Evolutionary conservation across 2,113 vertebrate genomes (phyloP), one percentile per base, ranked within the genome.

Genomic region (Sporophila hypoxantha): DNA sequence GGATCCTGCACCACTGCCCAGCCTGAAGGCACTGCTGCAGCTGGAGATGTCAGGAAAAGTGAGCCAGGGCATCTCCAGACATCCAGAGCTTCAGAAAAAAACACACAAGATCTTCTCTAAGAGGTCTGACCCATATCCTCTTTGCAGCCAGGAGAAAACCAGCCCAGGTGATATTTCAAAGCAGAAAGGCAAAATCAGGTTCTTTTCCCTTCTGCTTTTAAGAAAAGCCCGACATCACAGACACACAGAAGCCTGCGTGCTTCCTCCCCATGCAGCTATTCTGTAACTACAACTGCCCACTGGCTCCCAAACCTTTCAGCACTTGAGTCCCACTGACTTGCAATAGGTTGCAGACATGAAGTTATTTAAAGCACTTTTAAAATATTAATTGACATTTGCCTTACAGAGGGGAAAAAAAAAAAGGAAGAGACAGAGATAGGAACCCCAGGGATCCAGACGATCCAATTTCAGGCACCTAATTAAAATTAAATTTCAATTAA

Each of bases 401-500:
- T 93, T 79, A 82, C 56, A 82, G 73, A 77, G 30, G 60, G 55
- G 13, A 10, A 22, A 68, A 71, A 68, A 71, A 74, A 77, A 83
- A 34, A 25, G 67, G 36, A 94, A 70, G 84, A 89, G 82, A 70
- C 20, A 79, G 71, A 69, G 61, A 50, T 4, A 67, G 75, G 47
- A 90, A 46, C 89, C 32, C 44, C 57, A 76, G 92, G 87, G 94
- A 94, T 73, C 68, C 42, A 90, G 78, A 67, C 1, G 44, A 87
- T 94, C 89, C 71, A 82, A 85, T 94, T 94, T 90, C 36, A 8
- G 82, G 71, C 75, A 93, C 87, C 92, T 92, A 94, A 94, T 95
- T 94, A 93, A 95, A 91, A 95, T 83, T 57, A 81, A 83, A 93
- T 90, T 92, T 90, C 88, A 95, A 93, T 92, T 93, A 93, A 94